Evolutionary conservation across 2,888 invertebrate genomes (phyloP), one percentile per base, ranked within the genome.

Genomic region (Sinohyriopsis cumingii): DNA sequence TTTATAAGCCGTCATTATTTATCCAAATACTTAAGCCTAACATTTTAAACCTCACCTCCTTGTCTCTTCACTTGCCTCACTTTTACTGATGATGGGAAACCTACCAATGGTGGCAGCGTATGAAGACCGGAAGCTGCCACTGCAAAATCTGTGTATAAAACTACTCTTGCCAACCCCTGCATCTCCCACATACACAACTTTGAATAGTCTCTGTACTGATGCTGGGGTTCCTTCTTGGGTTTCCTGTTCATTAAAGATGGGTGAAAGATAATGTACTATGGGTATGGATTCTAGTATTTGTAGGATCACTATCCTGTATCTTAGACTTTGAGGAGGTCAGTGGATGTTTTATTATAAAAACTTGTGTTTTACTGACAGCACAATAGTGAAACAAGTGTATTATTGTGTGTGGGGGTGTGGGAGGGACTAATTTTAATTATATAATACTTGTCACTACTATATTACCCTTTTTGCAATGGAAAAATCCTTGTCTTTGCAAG

Each of bases 81-180:
- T 45, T 63, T 18, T 24, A 63, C 12, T 53, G 5, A 45, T n/a
- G 12, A n/a, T 63, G 7, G 19, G 33, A 67, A 19, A 66, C 72
- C 60, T 76, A 88, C 98, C 98, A 77, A 98, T 98, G 19, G 98
- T 98, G 6, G 98, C 97, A 84, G 96, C 95, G 90, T 97, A 98
- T 87, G 95, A 94, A 3, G 95, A 94, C 63, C 82, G 85, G 90
- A 98, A 98, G n/a, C 93, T 92, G 69, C 96, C 95, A 91, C 96
- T 96, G 19, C 97, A 97, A 89, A 98, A 98, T 86, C 96, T 96
- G 89, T 96, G 96, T 53, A 98, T 92, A 87, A 98, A 96, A 88
- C 97, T 97, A 3, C 97, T 98, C 91, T 98, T 98, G 28, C 98
- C 98, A 65, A 98, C 98, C 57, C 97, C 97, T 4, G 97, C 97